phyloP scores from a whole-genome alignment of 2,797 vertebrate species.

The Anabacerthia variegaticeps region DNA sequence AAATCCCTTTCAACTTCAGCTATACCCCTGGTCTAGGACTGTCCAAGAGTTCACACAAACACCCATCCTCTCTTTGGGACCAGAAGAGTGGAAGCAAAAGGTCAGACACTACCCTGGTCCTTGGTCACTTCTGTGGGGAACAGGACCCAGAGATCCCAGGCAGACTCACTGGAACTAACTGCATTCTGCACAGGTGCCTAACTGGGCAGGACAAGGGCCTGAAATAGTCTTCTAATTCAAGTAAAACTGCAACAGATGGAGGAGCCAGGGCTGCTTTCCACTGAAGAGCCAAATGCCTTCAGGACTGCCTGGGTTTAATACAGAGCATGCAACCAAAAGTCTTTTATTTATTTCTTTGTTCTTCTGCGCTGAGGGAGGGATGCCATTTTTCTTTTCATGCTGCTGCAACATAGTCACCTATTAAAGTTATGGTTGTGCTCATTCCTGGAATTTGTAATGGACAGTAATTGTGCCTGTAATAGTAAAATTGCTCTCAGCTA shows the following conservation, averaged over 20 bases:
- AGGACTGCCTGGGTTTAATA: conserved; percentile 47
- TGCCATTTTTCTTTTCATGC: conserved; percentile 57
- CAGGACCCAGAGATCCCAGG: background rate
- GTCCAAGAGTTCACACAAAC: background rate
- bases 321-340: conserved; percentile 36
- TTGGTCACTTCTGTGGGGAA: fast-evolving
- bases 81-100: background rate
- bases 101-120: background rate
- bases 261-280: conserved; percentile 1
- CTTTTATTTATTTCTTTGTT: conserved; percentile 65
- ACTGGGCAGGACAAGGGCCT: background rate
- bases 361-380: conserved; percentile 41
- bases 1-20: background rate
- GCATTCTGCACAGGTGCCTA: background rate
- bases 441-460: conserved; percentile 66
- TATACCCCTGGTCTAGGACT: background rate
- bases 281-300: conserved; percentile 48
- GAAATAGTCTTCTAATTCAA: background rate
- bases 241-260: background rate
- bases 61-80: background rate
- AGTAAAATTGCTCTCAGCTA: conserved; percentile 54
- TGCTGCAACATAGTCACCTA: conserved; percentile 55
- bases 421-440: conserved; percentile 46
- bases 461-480: conserved; percentile 42
- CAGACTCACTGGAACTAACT: background rate